A percentile compares a stretch with the other conserved stretches of the same genome.
Conservation (phyloP, 2,888 invertebrate species). For the Ptilodon capucinus region DNA sequence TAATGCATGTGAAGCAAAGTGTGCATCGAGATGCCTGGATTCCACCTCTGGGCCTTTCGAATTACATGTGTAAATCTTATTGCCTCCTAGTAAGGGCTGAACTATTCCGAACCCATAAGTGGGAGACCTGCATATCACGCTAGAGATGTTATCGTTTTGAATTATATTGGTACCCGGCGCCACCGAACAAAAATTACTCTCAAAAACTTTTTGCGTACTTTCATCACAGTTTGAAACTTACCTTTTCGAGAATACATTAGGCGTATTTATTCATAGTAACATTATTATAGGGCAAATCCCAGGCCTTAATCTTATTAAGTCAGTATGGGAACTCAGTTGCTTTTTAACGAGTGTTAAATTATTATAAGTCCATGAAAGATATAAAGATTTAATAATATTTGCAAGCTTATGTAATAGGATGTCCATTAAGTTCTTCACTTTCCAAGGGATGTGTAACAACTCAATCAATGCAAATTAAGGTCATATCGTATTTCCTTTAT, state of each 20-base stretch:
- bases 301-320: too few species aligned
- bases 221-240: constrained; percentile 1
- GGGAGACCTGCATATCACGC: constrained; percentile 14
- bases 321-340: too few species aligned
- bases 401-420: neutral
- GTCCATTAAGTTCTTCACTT: constrained; percentile 16
- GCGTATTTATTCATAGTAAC: neutral
- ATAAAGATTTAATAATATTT: neutral
- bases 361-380: neutral
- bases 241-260: neutral
- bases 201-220: constrained; percentile 8
- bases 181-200: constrained; percentile 12
- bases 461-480: neutral
- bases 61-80: too few species aligned
- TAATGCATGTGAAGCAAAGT: neutral
- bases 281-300: too few species aligned
- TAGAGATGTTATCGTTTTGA: constrained; percentile 46
- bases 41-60: neutral
- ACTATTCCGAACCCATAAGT: constrained; percentile 24
- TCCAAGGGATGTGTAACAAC: neutral
- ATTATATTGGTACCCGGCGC: constrained; percentile 38
- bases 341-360: too few species aligned
- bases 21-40: neutral
- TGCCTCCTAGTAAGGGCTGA: neutral
- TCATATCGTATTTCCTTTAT: neutral